A percentile compares a stretch with the other conserved stretches of the same genome.
phyloP scores from a whole-genome alignment of 2,888 invertebrate species.

The Tenthredo scrophulariae region DNA sequence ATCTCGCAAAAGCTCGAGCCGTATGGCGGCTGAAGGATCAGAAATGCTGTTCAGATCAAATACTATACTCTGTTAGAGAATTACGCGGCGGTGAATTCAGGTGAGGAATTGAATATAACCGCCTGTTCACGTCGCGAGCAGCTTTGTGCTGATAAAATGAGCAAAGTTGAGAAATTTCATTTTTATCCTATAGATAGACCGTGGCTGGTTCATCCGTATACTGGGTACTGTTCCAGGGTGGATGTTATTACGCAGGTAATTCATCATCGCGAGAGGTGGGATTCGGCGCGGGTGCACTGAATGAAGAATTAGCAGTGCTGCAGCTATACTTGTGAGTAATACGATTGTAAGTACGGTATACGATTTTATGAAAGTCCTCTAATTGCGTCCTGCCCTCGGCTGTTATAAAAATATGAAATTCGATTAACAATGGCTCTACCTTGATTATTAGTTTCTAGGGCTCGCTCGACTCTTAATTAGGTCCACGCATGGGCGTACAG shows the following conservation, averaged over 20 bases:
- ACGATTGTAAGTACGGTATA: not conserved
- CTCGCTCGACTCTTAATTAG: not conserved
- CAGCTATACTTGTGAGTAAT: not conserved
- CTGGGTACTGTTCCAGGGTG: not conserved
- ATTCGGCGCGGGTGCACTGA: not conserved
- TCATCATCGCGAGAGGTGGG: not conserved
- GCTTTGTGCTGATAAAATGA: not conserved
- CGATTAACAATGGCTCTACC: not conserved
- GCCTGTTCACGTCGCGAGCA: not conserved
- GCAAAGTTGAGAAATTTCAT: not conserved
- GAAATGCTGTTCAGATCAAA: not conserved
- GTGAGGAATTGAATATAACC: not conserved
- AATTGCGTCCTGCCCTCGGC: not conserved
- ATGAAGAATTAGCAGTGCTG: not conserved
- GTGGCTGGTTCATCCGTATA: not conserved
- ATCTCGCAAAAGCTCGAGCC: not conserved
- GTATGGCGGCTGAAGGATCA: not conserved
- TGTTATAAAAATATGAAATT: not conserved
- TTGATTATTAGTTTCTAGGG: not conserved
- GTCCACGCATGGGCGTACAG: not conserved
- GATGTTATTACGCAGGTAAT: not conserved
- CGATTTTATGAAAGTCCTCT: not conserved
- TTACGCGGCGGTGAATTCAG: not conserved
- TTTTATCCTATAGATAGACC: not conserved
- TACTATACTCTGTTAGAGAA: not conserved